Evolutionary conservation across 2,113 vertebrate genomes (phyloP).

Genomic region (Lepisosteus oculatus): DNA sequence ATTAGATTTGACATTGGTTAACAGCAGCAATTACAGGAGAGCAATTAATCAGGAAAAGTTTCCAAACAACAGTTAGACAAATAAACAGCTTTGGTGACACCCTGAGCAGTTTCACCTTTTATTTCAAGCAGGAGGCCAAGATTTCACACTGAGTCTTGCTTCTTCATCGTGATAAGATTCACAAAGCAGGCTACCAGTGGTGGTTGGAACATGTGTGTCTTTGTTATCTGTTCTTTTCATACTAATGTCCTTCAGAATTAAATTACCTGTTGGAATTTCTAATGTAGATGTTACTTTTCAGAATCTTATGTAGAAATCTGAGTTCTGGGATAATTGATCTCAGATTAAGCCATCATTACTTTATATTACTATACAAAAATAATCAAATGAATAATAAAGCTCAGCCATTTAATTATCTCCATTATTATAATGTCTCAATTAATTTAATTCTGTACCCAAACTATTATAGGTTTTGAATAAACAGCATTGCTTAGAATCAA

Average conservation of each 20-base stretch:
- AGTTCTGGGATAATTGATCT: too few relatives aligned
- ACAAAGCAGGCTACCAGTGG: background rate
- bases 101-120: constrained; percentile 51
- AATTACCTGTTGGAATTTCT: background rate
- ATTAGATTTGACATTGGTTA: constrained; percentile 79
- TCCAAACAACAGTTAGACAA: constrained; percentile 77
- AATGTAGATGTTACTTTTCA: too few relatives aligned
- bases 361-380: too few relatives aligned
- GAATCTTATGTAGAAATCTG: too few relatives aligned
- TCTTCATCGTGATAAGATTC: constrained; percentile 33
- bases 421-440: too few relatives aligned
- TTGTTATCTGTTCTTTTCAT: background rate
- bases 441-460: too few relatives aligned
- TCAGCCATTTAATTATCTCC: too few relatives aligned
- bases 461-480: too few relatives aligned
- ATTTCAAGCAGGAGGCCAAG: constrained; percentile 64
- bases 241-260: constrained; percentile 1
- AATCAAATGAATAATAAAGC: too few relatives aligned
- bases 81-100: constrained; percentile 64
- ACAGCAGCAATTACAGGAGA: constrained; percentile 69
- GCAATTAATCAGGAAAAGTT: constrained; percentile 82
- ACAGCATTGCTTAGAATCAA: too few relatives aligned
- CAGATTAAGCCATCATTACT: too few relatives aligned
- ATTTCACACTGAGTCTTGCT: constrained; percentile 67
- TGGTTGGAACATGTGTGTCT: background rate